Base-by-base conservation (phyloP, 2,113 vertebrate species). In the Anser brachyrhynchus region DNA sequence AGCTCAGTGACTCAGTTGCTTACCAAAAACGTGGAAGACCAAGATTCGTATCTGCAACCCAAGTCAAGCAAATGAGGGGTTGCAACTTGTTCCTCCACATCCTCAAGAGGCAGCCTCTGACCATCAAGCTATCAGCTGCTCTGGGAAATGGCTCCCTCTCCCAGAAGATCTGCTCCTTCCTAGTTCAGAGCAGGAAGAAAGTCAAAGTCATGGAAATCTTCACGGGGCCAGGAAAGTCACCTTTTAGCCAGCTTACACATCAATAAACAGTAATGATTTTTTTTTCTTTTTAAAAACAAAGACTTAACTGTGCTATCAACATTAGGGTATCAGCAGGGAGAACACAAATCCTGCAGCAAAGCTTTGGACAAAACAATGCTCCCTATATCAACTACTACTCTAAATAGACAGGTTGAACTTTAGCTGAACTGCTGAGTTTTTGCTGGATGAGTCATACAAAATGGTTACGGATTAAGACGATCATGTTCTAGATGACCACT, bases 11-110 rank as follows among this genome's bases (percentile, higher is more conserved):
- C 70, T 92, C 84, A 82, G 74, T 61, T 12, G 3, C 77, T 75
- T 44, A 4, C 65, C 0, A 2, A 59, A 54, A 85, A 82, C 1
- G 0, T 2, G 0, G 4, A 57, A 70, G 51, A 87, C 41, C 8
- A 15, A 87, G 82, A 83, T 86, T 29, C 0, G 0, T 62, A 90
- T 90, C 93, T 74, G 75, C 78, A 64, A 64, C 55, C 64, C 74
- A 22, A 85, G 54, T 20, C 54, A 70, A n/a, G 67, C 33, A 73
- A 59, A 87, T 0, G 0, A 87, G 35, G 51, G 66, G 31, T 31
- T 59, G 35, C 57, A 72, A 37, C 93, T 41, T 39, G 61, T 66
- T 81, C 54, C 54, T 71, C 69, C 61, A 61, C 49, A 12, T 71
- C 82, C 52, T 70, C 21, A 1, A 92, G 84, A 70, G 51, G 3